Conservation (phyloP, 1,140 invertebrate species). For the Trichomalopsis sarcophagae region DNA sequence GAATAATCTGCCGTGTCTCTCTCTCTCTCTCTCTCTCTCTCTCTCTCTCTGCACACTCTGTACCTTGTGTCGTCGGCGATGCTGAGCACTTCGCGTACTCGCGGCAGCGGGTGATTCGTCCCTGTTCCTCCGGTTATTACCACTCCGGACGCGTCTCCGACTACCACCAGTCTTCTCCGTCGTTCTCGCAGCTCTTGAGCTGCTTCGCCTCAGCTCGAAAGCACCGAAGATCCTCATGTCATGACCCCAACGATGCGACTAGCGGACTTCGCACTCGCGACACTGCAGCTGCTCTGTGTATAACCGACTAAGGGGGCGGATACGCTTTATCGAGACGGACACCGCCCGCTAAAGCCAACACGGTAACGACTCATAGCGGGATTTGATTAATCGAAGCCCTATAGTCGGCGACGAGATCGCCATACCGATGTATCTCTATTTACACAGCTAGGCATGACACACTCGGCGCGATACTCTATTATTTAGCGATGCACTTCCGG, state of each 20-base stretch:
- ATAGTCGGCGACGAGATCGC: neutral
- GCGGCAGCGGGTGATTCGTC: neutral
- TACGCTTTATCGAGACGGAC: constrained; percentile 11
- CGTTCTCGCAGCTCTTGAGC: neutral
- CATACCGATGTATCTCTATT: neutral
- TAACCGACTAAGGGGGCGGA: constrained; percentile 16
- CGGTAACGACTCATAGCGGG: neutral
- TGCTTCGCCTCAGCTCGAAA: constrained; percentile 38
- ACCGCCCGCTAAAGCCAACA: neutral
- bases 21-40: no score
- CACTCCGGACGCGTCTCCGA: neutral
- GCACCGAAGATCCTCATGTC: constrained; percentile 45
- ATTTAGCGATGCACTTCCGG: no score
- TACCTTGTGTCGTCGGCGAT: constrained; percentile 42
- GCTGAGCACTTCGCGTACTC: neutral
- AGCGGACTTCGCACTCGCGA: neutral
- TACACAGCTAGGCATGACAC: neutral
- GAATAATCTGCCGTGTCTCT: neutral
- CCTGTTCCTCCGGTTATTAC: neutral
- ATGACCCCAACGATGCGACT: neutral
- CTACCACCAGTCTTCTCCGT: neutral
- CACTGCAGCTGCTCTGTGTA: neutral
- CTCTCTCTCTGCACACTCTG: no score
- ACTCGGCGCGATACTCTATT: neutral
- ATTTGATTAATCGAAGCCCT: constrained; percentile 37